Evolutionary conservation across 2,888 invertebrate genomes (phyloP), one percentile per base, ranked within the genome.

Genomic region (Drosophila mimetica): DNA sequence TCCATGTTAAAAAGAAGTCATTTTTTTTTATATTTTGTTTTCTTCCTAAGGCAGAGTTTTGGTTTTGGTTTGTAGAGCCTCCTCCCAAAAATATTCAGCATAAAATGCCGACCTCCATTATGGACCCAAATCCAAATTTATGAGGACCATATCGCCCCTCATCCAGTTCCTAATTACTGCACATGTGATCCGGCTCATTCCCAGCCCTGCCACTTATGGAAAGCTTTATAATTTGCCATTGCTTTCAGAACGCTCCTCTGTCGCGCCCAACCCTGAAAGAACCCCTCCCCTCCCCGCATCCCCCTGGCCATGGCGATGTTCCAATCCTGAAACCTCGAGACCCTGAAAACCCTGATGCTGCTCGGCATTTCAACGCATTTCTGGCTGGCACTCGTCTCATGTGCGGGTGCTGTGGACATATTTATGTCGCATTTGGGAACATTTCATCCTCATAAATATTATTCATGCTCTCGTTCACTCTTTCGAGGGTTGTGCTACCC

Each of bases 381-480:
- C 72, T 69, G 82, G 82, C 86, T 76, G 86, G 82, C 74, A 36
- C 81, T 87, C 81, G 76, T 79, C 79, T 78, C 81, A 86, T 88
- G 82, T 88, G 89, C 90, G 90, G 84, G 88, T 90, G 88, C 82
- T 90, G 89, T 84, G 86, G 90, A 90, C 90, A 90, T 90, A 89
- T 90, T 90, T 90, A 90, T 90, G 89, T 88, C 89, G 87, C 89
- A 87, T 88, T 83, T 90, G 89, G 89, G 89, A 90, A 88, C 90
- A 89, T 90, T 90, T 89, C 90, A 89, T 89, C 75, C 89, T 87
- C 90, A 90, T 90, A 90, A 90, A 90, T 89, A 90, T 90, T 89
- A 85, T 89, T 90, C 89, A 90, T 90, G 75, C 66, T 74, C 83
- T 74, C 79, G 71, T 79, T 75, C 75, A 65, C 80, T 86, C 86